phyloP scores from a whole-genome alignment of 2,797 vertebrate genomes.

The Diplodus puntazzo region DNA sequence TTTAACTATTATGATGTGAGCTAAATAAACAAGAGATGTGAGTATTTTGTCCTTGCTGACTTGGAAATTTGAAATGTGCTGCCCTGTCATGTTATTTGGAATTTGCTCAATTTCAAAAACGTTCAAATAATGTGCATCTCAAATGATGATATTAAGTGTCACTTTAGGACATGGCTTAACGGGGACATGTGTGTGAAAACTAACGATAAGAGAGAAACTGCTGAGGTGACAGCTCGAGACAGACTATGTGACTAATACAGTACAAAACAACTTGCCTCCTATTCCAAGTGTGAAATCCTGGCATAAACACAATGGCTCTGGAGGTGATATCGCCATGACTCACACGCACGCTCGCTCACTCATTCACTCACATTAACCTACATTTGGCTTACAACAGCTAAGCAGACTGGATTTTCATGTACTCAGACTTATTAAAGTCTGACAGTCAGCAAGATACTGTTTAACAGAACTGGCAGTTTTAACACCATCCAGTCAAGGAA shows the following conservation, averaged over 20 bases:
- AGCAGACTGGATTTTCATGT: constrained; percentile 45
- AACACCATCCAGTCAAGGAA: constrained; percentile 9
- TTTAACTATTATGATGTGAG: too few species aligned
- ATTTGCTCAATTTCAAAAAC: too few species aligned
- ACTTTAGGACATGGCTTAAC: not conserved
- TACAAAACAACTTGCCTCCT: constrained; percentile 32
- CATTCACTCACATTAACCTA: constrained; percentile 37
- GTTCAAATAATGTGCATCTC: not conserved
- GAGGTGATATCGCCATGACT: constrained; percentile 69
- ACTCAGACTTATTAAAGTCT: constrained; percentile 13
- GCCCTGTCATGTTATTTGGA: too few species aligned
- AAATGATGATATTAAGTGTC: not conserved
- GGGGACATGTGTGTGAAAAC: constrained; percentile 9
- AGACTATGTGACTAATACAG: constrained; percentile 48
- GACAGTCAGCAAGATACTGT: constrained; percentile 13
- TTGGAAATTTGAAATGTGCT: too few species aligned
- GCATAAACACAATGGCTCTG: constrained; percentile 45
- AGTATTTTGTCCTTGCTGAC: too few species aligned
- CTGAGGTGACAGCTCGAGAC: not conserved
- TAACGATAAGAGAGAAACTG: constrained; percentile 3
- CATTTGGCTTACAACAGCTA: constrained; percentile 38
- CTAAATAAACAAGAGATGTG: too few species aligned
- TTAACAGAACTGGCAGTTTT: constrained; percentile 7
- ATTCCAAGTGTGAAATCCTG: constrained; percentile 51
- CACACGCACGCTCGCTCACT: constrained; percentile 29